Conservation (phyloP, 2,888 invertebrate genomes). For the Caenorhabditis sinica region DNA sequence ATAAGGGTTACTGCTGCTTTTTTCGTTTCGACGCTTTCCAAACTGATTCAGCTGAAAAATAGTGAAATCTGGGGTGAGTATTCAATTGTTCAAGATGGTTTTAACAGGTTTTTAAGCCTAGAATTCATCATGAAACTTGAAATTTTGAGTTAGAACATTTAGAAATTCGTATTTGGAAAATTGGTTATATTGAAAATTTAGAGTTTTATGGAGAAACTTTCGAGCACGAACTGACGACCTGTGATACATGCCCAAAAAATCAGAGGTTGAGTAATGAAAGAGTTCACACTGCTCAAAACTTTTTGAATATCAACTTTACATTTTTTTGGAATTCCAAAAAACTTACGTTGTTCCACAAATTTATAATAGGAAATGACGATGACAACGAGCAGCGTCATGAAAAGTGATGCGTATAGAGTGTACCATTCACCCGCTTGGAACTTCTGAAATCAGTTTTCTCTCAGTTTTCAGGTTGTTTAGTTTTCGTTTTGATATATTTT, state of each 20-base stretch:
- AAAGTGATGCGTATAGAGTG: conserved; percentile 52
- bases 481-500: not conserved
- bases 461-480: not conserved
- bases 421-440: conserved; percentile 66
- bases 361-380: conserved; percentile 54
- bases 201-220: no score
- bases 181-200: no score
- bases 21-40: conserved; percentile 56
- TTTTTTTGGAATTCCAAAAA: not conserved
- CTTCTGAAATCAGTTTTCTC: conserved; percentile 39
- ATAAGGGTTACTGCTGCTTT: conserved; percentile 27
- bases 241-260: no score
- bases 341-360: conserved; percentile 51
- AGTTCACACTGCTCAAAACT: not conserved
- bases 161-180: no score
- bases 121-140: no score
- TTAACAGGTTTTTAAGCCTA: no score
- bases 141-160: no score
- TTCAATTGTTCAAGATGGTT: no score
- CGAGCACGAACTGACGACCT: no score
- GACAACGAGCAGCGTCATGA: conserved; percentile 51
- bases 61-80: no score
- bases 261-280: no score
- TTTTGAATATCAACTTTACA: not conserved
- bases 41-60: conserved; percentile 52